phyloP scores from a whole-genome alignment of 1,140 invertebrate genomes.

The Drosophila gunungcola region DNA sequence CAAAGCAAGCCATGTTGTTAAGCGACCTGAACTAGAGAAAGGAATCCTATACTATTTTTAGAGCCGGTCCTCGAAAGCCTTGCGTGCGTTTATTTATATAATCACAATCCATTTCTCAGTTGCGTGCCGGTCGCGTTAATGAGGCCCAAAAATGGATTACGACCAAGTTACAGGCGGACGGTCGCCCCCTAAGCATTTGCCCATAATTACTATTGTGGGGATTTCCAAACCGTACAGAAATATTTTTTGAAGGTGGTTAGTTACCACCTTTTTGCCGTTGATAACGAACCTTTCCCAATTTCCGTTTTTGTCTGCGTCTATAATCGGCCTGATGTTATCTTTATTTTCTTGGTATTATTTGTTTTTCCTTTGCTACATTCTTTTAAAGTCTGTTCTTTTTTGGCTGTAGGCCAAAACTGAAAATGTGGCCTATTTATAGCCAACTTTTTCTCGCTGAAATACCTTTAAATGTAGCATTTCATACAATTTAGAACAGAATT shows the following conservation, averaged over 20 bases:
- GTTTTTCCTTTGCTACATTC: background rate
- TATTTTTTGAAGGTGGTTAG: conserved; percentile 2
- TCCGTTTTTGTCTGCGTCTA: conserved; percentile 22
- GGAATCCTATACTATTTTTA: conserved; percentile 22
- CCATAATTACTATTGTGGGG: conserved; percentile 36
- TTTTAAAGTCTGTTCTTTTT: conserved; percentile 14
- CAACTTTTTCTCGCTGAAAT: no score
- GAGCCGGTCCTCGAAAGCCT: conserved; percentile 24
- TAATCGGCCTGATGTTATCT: conserved; percentile 28
- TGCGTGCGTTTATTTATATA: conserved; percentile 63
- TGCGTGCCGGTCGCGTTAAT: conserved; percentile 30
- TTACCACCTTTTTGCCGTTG: background rate
- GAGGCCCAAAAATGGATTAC: conserved; percentile 36
- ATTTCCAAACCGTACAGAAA: conserved; percentile 29
- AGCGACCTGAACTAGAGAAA: conserved; percentile 7
- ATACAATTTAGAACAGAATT: conserved; percentile 2
- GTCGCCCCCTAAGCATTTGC: conserved; percentile 8
- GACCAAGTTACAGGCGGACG: conserved; percentile 4
- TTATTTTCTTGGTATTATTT: conserved; percentile 14
- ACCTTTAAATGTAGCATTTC: conserved; percentile 5
- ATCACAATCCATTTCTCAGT: conserved; percentile 31
- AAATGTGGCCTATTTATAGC: conserved; percentile 10
- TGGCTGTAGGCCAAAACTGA: conserved; percentile 11
- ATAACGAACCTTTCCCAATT: conserved; percentile 48
- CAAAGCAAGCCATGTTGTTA: conserved; percentile 3